Evolutionary conservation across 2,888 invertebrate species (phyloP), one percentile per base, ranked within the genome.

Genomic region (Coelinius sp.): DNA sequence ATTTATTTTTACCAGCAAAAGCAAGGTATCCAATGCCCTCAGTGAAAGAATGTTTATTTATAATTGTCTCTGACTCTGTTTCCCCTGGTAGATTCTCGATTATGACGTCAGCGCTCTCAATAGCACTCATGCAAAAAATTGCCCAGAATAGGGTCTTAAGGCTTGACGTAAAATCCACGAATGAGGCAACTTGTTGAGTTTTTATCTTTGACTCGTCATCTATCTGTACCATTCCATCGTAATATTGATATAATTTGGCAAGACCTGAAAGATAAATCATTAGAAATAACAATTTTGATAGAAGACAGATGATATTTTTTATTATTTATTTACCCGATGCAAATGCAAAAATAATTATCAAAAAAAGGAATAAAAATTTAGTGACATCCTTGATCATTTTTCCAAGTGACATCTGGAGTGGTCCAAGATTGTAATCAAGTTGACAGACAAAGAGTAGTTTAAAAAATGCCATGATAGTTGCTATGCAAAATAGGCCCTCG

Each of bases 81-180:
- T 88, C 88, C 0, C 88, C 88, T 0, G 89, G 89, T 24, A 90
- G 82, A 81, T 92, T 92, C 79, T 91, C 91, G 27, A 93, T 89
- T 8, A 93, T 89, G 12, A 93, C 92, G 77, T 92, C 92, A 0
- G 91, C 92, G 31, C 91, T 91, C 79, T 92, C 91, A 70, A 92
- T 84, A 0, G 92, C 90, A 0, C 92, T 90, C 92, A 93, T 92
- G 78, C 92, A 92, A 79, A 93, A 92, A 24, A 93, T 84, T 0
- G 92, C 92, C 93, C 93, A 93, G 83, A 93, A 93, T 67, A 93
- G 89, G 0, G 92, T 92, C 79, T 91, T 91, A 59, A 93, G 80
- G 0, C 92, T 91, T 12, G 90, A 88, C 3, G 86, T 75, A 53
- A 92, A 89, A 78, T 90, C 90, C 7, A 91, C 90, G 82, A 93